Conservation (phyloP, 2,113 vertebrate species). For the Leptobrachium leishanense region DNA sequence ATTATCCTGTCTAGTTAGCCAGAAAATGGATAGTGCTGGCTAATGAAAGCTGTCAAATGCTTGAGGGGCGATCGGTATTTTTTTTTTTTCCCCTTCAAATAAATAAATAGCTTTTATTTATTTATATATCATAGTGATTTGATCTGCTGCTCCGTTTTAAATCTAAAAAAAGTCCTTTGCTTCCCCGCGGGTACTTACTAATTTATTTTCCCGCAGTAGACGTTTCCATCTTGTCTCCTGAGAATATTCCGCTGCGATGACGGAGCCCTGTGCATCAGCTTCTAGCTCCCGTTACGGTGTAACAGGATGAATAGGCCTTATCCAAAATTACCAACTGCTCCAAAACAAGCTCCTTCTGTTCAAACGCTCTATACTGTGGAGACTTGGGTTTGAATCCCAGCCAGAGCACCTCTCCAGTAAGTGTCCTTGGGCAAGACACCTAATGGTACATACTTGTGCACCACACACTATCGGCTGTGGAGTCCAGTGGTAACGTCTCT, state of each 20-base stretch:
- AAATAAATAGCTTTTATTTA: conserved; percentile 8
- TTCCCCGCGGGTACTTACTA: background rate
- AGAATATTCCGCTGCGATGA: background rate
- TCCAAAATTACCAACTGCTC: no score
- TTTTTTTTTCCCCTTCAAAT: background rate
- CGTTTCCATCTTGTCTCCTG: background rate
- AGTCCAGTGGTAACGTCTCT: no score
- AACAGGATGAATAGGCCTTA: no score
- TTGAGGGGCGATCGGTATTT: conserved; percentile 25
- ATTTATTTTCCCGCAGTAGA: conserved; percentile 2
- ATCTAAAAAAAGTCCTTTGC: background rate
- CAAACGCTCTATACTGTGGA: no score
- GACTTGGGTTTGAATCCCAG: no score
- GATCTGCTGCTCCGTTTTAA: conserved; percentile 16
- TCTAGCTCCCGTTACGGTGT: no score
- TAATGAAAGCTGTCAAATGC: conserved; percentile 33
- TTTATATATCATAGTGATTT: conserved; percentile 33
- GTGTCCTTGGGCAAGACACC: no score
- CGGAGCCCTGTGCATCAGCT: background rate
- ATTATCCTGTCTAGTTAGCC: conserved; percentile 29
- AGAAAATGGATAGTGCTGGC: conserved; percentile 12
- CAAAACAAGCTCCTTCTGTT: no score
- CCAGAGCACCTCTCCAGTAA: no score
- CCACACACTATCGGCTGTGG: no score
- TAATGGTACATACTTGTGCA: no score